These are phyloP conservation scores for Tachycineta bicolor DNA, from an alignment of 2,113 vertebrate species.

Conservation along the genomic window DNA sequence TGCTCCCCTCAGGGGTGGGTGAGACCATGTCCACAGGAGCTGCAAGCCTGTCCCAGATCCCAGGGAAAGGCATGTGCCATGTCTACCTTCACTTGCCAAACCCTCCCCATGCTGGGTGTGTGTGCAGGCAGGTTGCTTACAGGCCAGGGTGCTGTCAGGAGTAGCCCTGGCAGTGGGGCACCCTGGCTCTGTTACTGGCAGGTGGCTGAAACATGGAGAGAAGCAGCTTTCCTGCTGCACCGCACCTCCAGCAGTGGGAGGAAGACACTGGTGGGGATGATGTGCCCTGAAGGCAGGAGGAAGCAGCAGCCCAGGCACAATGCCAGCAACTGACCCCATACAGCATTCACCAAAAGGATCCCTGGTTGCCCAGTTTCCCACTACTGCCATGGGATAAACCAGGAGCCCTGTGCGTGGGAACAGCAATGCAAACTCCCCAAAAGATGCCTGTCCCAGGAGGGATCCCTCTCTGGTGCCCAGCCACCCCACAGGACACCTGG, in stretches of 20 bases:
- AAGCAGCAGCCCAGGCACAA: not conserved
- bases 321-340: not conserved
- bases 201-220: not conserved
- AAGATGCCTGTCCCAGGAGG: accelerated
- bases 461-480: not conserved
- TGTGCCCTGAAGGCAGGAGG: not conserved
- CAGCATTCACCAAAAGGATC: not conserved
- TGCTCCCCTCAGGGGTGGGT: not conserved
- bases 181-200: not conserved
- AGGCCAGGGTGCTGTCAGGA: not conserved
- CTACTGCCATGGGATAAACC: not conserved
- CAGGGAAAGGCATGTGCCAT: not conserved
- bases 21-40: accelerated
- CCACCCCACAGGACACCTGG: not conserved
- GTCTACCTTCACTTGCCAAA: not conserved
- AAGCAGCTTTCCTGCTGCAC: not conserved
- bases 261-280: accelerated
- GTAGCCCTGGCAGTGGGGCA: not conserved
- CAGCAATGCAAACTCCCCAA: accelerated
- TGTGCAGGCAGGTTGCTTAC: not conserved
- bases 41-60: accelerated
- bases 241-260: not conserved
- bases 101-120: not conserved
- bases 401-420: not conserved
- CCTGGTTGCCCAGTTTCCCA: not conserved